Evolutionary conservation across 2,888 invertebrate species (phyloP).

Genomic region (Agrochola lychnidis): DNA sequence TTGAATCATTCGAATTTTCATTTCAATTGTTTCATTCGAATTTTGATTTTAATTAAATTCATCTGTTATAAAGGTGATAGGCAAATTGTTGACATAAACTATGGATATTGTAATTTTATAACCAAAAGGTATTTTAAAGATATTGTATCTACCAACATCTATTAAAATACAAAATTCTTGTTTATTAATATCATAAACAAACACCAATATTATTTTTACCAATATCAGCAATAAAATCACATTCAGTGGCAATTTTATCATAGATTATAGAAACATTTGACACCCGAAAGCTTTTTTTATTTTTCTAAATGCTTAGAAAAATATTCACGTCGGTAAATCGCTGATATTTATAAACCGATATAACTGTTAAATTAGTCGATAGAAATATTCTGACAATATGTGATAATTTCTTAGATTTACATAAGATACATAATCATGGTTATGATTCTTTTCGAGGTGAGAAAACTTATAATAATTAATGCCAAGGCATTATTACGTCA

Average conservation of each 20-base stretch:
- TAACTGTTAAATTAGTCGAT: conserved; percentile 40
- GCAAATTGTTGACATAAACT: neutral
- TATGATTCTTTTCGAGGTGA: neutral
- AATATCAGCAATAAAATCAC: conserved; percentile 46
- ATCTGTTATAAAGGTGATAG: neutral
- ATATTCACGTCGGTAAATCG: conserved; percentile 40
- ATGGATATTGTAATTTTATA: conserved; percentile 16
- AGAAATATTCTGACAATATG: conserved; percentile 51
- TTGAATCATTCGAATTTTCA: neutral
- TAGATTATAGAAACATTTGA: conserved; percentile 59
- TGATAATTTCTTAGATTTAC: conserved; percentile 42
- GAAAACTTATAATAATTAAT: neutral
- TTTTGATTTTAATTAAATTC: neutral
- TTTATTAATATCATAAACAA: conserved; percentile 47
- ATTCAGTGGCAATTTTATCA: conserved; percentile 53
- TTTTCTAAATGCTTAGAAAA: conserved; percentile 46
- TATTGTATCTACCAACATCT: neutral
- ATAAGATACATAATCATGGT: conserved; percentile 9
- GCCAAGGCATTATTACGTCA: neutral
- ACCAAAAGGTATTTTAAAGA: conserved; percentile 6
- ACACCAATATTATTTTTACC: conserved; percentile 42
- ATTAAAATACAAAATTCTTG: conserved; percentile 22
- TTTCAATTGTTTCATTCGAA: neutral
- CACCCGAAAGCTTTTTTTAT: conserved; percentile 52
- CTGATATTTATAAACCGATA: conserved; percentile 50